Base-by-base conservation (phyloP, 2,888 invertebrate genomes). In the Tridacna gigas region DNA sequence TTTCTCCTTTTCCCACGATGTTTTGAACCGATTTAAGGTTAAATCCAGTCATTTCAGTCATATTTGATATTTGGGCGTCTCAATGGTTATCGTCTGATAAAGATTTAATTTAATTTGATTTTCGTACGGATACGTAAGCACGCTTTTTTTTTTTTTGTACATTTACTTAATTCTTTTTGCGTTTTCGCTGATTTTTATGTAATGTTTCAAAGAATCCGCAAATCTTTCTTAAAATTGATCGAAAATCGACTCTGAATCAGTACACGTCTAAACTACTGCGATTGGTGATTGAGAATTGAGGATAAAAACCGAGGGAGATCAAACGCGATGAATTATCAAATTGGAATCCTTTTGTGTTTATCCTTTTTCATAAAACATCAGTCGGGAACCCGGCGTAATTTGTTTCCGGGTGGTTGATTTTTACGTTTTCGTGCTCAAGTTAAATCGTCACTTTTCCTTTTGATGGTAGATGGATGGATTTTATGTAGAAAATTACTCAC, bases 401-500 rank as follows among this genome's bases (percentile, higher is more conserved):
- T 65, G 76, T 83, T 66, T n/a, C 56, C 61, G 83, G 83, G 83
- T 83, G 83, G 66, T 65, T 83, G 79, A 26, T 51, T 77, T 37
- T 79, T 61, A 74, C 79, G 78, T 63, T 82, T 78, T 65, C 51
- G 79, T 78, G 82, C 82, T n/a, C 65, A 79, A 82, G 75, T 82
- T 48, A 79, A 82, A 79, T 78, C 78, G 78, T 78, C 78, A 79
- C 51, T 82, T 74, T 65, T 76, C 60, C 75, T 75, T 82, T 79
- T 79, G 82, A 82, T 75, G 71, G 37, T 48, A 75, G 51, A 67
- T 28, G 45, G 67, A 48, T 61, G 22, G 65, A 78, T 71, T 82
- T 71, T 75, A 82, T 75, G 75, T 69, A 25, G 74, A 78, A 82
- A 82, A 82, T 79, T 78, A 63, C 25, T 20, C 26, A 26, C 78